These are phyloP conservation scores for Ommatoiulus sabulosus DNA, from an alignment of 2,888 invertebrate species.

Conservation along the genomic window DNA sequence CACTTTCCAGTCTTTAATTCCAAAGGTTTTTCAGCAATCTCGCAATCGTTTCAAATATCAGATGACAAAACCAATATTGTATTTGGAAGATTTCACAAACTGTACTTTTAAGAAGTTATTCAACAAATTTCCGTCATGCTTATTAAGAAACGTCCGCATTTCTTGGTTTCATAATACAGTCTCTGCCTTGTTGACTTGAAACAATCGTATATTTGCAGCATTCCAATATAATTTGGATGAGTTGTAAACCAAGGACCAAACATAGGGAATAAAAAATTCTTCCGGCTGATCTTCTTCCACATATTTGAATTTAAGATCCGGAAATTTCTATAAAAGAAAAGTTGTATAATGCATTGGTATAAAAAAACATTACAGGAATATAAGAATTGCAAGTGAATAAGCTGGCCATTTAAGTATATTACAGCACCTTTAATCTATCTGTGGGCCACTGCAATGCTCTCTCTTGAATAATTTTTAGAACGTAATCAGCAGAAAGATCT, in stretches of 20 bases:
- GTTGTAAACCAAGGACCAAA: constrained; percentile 88
- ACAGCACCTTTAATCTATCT: constrained; percentile 85
- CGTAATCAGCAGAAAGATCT: constrained; percentile 87
- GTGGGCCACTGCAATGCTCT: constrained; percentile 94
- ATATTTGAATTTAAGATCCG: constrained; percentile 97
- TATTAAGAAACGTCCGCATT: neutral
- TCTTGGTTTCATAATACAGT: constrained; percentile 12
- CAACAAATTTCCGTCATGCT: neutral
- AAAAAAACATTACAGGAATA: too few species aligned
- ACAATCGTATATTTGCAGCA: constrained; percentile 67
- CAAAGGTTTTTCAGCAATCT: neutral
- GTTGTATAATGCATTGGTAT: constrained; percentile 75
- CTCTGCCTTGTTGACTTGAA: constrained; percentile 60
- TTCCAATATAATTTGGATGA: constrained; percentile 72
- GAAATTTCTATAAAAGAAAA: constrained; percentile 85
- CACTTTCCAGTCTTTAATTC: neutral
- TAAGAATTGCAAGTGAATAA: neutral
- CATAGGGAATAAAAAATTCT: constrained; percentile 99
- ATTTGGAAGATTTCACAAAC: constrained; percentile 1
- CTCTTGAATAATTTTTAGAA: constrained; percentile 87
- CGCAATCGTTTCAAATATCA: neutral
- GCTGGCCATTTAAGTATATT: neutral
- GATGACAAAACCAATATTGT: neutral
- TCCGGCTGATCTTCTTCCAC: constrained; percentile 99
- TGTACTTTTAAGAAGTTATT: neutral